Evolutionary conservation across 2,113 vertebrate species (phyloP), one percentile per base, ranked within the genome.

Genomic region (Solea solea): DNA sequence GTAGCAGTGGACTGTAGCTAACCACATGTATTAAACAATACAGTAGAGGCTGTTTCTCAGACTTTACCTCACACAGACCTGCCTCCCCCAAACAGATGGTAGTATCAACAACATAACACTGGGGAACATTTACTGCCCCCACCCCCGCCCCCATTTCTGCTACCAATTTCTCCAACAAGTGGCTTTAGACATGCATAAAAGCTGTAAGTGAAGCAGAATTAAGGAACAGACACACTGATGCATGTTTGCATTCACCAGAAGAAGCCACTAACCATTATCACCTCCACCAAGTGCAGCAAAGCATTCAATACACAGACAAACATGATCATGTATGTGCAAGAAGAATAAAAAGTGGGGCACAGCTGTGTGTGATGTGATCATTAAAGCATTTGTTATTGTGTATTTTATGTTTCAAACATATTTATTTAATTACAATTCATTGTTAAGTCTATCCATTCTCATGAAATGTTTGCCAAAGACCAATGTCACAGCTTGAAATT

Each of bases 261-360:
- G 74, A 88, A 58, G 74, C 77, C 81, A 54, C 83, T 75, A 86
- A 86, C 74, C 76, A 88, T 75, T 86, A 63, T 83, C 83, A 88
- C 88, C 83, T 82, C 71, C 60, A 57, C 28, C 75, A 66, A 82
- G 78, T 78, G 75, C 81, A 80, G 70, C 65, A 69, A 65, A 69
- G 74, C 55, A 74, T 74, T 71, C 55, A 68, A 21, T 12, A 13
- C 66, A 74, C 65, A 76, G 44, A 63, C 7, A 55, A 74, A 49
- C 21, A 60, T 60, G 21, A 41, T 61, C 44, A 48, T 59, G 64
- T 72, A 59, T 81, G 70, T 25, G 64, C 62, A 64, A 45, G 28
- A 49, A 78, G 21, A 80, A 84, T 72, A 55, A 65, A 80, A 87
- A 77, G 51, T 69, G 67, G 80, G 74, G 15, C 69, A 82, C 54